Evolutionary conservation across 2,797 vertebrate species (phyloP).

Genomic region (Fistularia tabacaria): DNA sequence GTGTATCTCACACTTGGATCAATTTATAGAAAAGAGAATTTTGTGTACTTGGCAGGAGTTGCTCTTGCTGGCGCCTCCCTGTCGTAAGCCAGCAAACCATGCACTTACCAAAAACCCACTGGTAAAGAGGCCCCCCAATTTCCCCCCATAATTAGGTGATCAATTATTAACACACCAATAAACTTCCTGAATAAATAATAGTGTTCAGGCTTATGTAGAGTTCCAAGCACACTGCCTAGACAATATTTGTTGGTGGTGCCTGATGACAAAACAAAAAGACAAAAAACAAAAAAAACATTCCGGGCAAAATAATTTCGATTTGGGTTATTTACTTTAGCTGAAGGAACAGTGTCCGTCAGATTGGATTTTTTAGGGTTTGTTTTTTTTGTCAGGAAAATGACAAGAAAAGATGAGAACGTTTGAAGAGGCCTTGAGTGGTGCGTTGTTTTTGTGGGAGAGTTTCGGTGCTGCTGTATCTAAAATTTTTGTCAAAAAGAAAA

Average conservation of each 20-base stretch:
- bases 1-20: conserved; percentile 13
- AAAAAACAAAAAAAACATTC: background rate
- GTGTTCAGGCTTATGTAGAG: conserved; percentile 59
- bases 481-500: too few relatives aligned
- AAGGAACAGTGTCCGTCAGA: conserved; percentile 20
- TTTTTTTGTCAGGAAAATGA: conserved; percentile 14
- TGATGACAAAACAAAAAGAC: conserved; percentile 10
- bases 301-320: conserved; percentile 18
- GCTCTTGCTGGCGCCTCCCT: conserved; percentile 62
- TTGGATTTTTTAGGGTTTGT: conserved; percentile 9
- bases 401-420: conserved; percentile 8
- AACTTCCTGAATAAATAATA: conserved; percentile 79
- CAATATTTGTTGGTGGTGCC: conserved; percentile 68
- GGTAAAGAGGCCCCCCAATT: conserved; percentile 74
- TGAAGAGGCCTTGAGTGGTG: too few relatives aligned
- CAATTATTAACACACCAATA: conserved; percentile 83
- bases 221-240: conserved; percentile 61
- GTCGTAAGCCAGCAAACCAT: conserved; percentile 70
- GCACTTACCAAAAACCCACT: conserved; percentile 76
- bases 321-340: conserved; percentile 33
- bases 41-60: conserved; percentile 58
- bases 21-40: conserved; percentile 41
- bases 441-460: too few relatives aligned
- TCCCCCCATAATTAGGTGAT: conserved; percentile 79
- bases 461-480: too few relatives aligned